Conservation (phyloP, 2,888 invertebrate species). For the Anticlea derivata region DNA sequence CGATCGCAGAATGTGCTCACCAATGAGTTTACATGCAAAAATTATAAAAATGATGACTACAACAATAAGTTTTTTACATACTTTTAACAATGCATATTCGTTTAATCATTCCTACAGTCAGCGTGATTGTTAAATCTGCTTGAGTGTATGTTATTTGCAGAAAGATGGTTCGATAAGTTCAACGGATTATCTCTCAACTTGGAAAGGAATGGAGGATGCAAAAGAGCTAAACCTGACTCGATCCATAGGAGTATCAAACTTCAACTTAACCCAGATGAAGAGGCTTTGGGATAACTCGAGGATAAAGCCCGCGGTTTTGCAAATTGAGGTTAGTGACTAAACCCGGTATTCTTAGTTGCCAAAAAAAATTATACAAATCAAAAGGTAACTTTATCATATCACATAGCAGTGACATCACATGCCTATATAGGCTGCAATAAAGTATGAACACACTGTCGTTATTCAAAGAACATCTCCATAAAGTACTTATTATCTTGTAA, state of each 20-base stretch:
- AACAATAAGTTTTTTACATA: too few species aligned
- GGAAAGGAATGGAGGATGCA: conserved; percentile 91
- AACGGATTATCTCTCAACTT: conserved; percentile 90
- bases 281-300: conserved; percentile 86
- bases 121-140: too few species aligned
- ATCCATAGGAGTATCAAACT: conserved; percentile 94
- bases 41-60: too few species aligned
- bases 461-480: conserved; percentile 21
- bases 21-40: too few species aligned
- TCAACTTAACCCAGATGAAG: conserved; percentile 91
- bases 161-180: conserved; percentile 78
- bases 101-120: too few species aligned
- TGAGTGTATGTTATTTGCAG: conserved; percentile 50
- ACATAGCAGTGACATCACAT: neutral
- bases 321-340: conserved; percentile 82
- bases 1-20: too few species aligned
- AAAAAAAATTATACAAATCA: too few species aligned
- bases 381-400: neutral
- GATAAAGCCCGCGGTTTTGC: conserved; percentile 87
- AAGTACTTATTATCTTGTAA: conserved; percentile 27
- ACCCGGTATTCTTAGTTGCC: too few species aligned
- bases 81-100: too few species aligned
- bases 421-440: neutral
- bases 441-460: conserved; percentile 2
- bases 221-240: conserved; percentile 87